Base-by-base conservation (phyloP, 2,113 vertebrate genomes). In the Oenanthe oenanthe region DNA sequence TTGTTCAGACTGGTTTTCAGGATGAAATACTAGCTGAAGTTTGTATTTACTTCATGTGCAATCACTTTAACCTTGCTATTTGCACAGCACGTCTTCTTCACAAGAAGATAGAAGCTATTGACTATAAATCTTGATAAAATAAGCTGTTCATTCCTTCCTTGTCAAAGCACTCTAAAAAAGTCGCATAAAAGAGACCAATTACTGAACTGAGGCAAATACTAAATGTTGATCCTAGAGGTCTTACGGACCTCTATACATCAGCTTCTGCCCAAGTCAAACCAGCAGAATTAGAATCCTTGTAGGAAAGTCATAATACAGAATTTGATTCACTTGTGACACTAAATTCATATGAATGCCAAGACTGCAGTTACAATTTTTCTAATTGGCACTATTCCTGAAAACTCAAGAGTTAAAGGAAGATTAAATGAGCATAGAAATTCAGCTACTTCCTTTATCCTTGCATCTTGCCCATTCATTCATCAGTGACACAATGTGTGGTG, bases 1-100 rank as follows among this genome's bases (percentile, higher is more conserved):
- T 94, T 87, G 78, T 95, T 97, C 97, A 97, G 92, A 88, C 92
- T 96, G 94, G 95, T 97, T 97, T 97, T 97, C 97, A 97, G 85
- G 94, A 98, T 98, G 97, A 98, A 98, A 98, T 98, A 98, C 94
- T 97, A 96, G 97, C 97, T 95, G 94, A 97, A 98, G 97, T 97
- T 98, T 97, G 93, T 98, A 97, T 98, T 98, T 98, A 97, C 97
- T 97, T 97, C 86, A 43, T 97, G 97, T 74, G 66, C 97, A 98
- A 96, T 97, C 96, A 96, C 94, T 98, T 98, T 98, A 98, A 98
- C 97, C 98, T 98, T 98, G 98, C 94, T 97, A 96, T 98, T 98
- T 98, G 94, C 97, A 97, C 96, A 97, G 96, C 82, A 97, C 96
- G 96, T 98, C 97, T 98, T 97, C 96, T 94, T 97, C 96, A 96